Evolutionary conservation across 2,797 vertebrate species (phyloP).

Genomic region (Dromococcyx pavoninus): DNA sequence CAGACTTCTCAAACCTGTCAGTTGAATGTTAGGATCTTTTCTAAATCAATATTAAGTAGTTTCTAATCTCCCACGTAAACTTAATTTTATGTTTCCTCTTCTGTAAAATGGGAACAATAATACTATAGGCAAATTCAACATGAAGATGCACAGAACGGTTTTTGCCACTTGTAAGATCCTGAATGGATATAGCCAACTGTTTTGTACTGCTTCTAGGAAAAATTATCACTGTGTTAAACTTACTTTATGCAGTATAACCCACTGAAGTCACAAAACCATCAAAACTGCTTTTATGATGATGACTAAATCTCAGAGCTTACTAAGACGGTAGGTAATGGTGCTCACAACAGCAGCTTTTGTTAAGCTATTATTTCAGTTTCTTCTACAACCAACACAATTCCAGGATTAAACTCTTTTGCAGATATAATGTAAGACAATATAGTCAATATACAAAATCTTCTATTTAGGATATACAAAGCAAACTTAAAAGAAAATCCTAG

Average conservation of each 20-base stretch:
- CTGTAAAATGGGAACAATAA: background rate
- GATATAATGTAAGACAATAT: background rate
- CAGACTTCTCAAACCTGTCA: background rate
- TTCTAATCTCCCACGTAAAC: background rate
- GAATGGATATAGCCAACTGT: background rate
- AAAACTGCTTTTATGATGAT: background rate
- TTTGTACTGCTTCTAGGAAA: background rate
- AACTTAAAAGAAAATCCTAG: background rate
- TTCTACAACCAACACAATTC: background rate
- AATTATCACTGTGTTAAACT: background rate
- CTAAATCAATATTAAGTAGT: background rate
- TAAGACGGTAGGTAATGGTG: background rate
- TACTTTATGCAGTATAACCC: background rate
- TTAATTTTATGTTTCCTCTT: background rate
- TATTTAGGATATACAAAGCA: background rate
- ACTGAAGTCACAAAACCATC: background rate
- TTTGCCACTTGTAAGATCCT: background rate
- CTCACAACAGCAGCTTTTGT: background rate
- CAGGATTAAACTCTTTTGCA: background rate
- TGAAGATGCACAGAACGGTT: background rate
- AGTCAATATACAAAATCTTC: background rate
- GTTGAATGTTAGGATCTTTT: background rate
- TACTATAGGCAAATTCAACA: background rate
- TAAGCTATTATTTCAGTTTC: background rate
- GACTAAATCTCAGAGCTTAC: background rate